Evolutionary conservation across 2,797 vertebrate species (phyloP).

Genomic region (Phyllotis vaccarum): DNA sequence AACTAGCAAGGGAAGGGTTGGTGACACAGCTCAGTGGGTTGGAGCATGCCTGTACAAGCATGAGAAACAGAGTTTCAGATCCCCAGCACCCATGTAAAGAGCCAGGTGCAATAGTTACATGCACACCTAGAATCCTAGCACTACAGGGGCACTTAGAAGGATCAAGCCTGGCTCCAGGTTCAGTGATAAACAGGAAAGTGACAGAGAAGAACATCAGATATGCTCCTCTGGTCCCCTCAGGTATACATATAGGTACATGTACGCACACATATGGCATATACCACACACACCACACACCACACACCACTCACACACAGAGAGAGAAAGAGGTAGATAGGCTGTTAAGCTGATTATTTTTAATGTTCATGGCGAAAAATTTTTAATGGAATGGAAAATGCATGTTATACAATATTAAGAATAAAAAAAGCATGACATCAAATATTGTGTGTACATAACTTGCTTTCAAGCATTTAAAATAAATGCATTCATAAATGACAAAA

Average conservation of each 20-base stretch:
- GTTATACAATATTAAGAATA: conserved; percentile 28
- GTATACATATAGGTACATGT: background rate
- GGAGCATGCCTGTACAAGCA: background rate
- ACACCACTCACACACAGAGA: background rate
- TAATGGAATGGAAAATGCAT: conserved; percentile 8
- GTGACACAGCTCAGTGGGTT: background rate
- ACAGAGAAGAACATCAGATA: background rate
- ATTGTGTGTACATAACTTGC: background rate
- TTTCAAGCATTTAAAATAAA: conserved; percentile 48
- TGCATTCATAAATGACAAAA: conserved; percentile 14
- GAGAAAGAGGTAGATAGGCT: background rate
- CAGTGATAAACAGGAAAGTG: background rate
- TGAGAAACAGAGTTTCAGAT: background rate
- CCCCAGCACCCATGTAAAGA: background rate
- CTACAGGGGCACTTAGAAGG: background rate
- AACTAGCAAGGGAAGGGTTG: background rate
- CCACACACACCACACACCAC: background rate
- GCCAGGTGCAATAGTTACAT: background rate
- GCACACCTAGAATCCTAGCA: background rate
- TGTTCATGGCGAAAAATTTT: conserved; percentile 36
- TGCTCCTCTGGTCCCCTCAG: background rate
- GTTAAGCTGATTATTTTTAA: background rate
- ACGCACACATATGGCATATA: background rate
- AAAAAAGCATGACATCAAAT: conserved; percentile 14
- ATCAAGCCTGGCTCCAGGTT: background rate